Percentiles rank a stretch among this genome's conserved stretches.
Conservation (phyloP, 2,113 vertebrate genomes). For the Podilymbus podiceps region DNA sequence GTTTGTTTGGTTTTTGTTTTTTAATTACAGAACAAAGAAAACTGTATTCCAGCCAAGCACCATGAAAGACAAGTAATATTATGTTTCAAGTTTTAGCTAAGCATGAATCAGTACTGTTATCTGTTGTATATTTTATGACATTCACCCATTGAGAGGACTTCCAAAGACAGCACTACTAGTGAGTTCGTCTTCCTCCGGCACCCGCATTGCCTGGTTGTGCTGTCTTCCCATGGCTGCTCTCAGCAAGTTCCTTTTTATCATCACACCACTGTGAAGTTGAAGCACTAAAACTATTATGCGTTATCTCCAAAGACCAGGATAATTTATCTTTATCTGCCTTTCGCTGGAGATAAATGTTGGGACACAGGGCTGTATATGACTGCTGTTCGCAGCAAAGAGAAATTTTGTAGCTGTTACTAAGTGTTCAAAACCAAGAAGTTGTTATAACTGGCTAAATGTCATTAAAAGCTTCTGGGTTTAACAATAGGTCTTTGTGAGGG, state of each 20-base stretch:
- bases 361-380: background rate
- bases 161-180: background rate
- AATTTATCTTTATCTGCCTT: slow-evolving; percentile 2
- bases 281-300: background rate
- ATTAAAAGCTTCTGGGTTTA: slow-evolving; percentile 1
- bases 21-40: background rate
- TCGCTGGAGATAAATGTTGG: background rate
- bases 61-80: background rate
- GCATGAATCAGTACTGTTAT: background rate
- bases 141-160: background rate
- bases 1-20: background rate
- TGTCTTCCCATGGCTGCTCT: background rate
- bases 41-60: background rate
- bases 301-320: background rate
- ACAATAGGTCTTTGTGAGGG: background rate
- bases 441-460: background rate
- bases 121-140: background rate
- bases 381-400: background rate
- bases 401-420: background rate
- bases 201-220: background rate
- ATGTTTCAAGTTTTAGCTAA: background rate
- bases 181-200: background rate
- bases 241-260: background rate
- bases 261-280: background rate
- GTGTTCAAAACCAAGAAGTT: background rate